These are phyloP conservation scores for Bungarus multicinctus DNA, from an alignment of 2,113 vertebrate species.

Conservation along the genomic window DNA sequence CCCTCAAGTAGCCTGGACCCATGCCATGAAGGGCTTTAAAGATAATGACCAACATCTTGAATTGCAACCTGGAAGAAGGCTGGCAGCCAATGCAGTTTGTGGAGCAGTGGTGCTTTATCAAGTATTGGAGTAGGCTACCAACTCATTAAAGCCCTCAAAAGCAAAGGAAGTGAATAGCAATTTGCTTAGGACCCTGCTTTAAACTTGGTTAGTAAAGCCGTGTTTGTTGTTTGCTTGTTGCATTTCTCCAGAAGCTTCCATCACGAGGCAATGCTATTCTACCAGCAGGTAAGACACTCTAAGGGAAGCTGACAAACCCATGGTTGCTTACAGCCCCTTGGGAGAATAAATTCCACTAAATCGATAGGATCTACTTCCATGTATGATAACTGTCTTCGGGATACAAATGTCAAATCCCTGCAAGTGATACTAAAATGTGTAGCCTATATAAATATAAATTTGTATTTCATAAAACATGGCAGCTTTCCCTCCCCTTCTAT, in stretches of 20 bases:
- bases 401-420: background rate
- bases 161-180: background rate
- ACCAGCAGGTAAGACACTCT: background rate
- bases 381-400: background rate
- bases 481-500: background rate
- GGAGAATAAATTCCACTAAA: slow-evolving; percentile 35
- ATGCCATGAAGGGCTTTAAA: no score
- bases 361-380: background rate
- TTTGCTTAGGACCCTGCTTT: background rate
- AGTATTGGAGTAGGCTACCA: background rate
- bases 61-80: no score
- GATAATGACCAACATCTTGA: no score
- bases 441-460: background rate
- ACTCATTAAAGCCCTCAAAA: background rate
- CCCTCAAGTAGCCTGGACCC: no score
- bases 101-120: background rate
- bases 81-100: no score
- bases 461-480: background rate
- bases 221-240: background rate
- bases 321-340: slow-evolving; percentile 19
- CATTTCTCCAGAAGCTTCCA: background rate
- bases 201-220: background rate
- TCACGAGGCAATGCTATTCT: background rate
- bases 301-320: background rate
- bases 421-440: slow-evolving; percentile 20